phyloP scores from a whole-genome alignment of 2,797 vertebrate species.

The Adrianichthys oophorus region DNA sequence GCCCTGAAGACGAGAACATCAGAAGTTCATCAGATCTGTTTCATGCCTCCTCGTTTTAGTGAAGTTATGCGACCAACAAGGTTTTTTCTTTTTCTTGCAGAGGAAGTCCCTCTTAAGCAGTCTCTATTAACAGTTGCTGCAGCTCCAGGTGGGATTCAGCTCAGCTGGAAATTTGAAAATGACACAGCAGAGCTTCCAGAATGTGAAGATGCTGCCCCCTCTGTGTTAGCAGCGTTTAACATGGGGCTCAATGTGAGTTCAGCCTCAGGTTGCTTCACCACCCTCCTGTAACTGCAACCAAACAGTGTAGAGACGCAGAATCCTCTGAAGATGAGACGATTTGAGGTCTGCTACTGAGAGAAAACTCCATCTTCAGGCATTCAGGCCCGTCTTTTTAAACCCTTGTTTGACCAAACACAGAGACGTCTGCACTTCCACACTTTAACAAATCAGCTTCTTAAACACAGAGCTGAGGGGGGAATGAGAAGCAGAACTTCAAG shows the following conservation, averaged over 20 bases:
- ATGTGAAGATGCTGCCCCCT: conserved; percentile 38
- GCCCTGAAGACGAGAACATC: conserved; percentile 75
- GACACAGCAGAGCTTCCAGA: conserved; percentile 36
- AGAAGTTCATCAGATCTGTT: background rate
- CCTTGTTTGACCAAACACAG: conserved; percentile 40
- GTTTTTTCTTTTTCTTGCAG: too few species aligned
- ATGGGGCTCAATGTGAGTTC: conserved; percentile 49
- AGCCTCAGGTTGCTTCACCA: conserved; percentile 40
- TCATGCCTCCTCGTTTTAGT: background rate
- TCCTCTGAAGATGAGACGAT: conserved; percentile 44
- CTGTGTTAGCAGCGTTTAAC: conserved; percentile 41
- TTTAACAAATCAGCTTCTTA: conserved; percentile 54
- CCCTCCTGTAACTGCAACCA: conserved; percentile 28
- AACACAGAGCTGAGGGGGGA: conserved; percentile 55
- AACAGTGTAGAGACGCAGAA: conserved; percentile 36
- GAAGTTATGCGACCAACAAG: too few species aligned
- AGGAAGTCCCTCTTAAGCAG: too few species aligned
- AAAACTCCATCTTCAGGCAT: conserved; percentile 29
- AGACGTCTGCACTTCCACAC: conserved; percentile 43
- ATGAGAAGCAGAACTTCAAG: conserved; percentile 51
- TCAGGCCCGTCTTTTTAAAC: conserved; percentile 31
- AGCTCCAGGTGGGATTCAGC: too few species aligned
- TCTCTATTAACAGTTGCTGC: too few species aligned
- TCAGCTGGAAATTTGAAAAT: conserved; percentile 8
- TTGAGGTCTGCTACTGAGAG: conserved; percentile 42